Percentiles rank a stretch among this genome's conserved stretches.
These are phyloP conservation scores for Oxystoma pomonae DNA, from an alignment of 2,888 invertebrate species.

Conservation along the genomic window DNA sequence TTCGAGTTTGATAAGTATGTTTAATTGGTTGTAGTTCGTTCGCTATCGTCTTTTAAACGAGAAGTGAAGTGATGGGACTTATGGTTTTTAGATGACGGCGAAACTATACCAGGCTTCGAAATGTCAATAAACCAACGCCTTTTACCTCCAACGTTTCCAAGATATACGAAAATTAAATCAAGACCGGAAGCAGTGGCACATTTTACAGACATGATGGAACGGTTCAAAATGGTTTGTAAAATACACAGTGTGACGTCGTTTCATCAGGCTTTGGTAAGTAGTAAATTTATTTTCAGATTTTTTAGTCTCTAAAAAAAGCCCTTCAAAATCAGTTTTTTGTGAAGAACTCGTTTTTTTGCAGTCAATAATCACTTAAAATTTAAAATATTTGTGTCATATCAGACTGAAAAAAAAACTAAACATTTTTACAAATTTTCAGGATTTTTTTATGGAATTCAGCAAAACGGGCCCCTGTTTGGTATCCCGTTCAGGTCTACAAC, in stretches of 20 bases:
- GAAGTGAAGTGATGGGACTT: no score
- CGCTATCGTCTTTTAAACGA: no score
- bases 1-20: no score
- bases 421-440: slow-evolving; percentile 52
- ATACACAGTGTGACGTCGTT: slow-evolving; percentile 74
- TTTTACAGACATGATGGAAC: slow-evolving; percentile 75
- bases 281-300: not conserved
- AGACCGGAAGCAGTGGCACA: slow-evolving; percentile 74
- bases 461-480: slow-evolving; percentile 83
- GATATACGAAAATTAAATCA: slow-evolving; percentile 89
- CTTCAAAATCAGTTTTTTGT: no score
- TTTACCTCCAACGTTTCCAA: slow-evolving; percentile 96
- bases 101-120: slow-evolving; percentile 90
- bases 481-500: slow-evolving; percentile 84
- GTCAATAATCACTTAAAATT: no score
- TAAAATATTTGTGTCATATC: no score
- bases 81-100: slow-evolving; percentile 59
- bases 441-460: slow-evolving; percentile 92
- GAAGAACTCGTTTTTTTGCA: no score
- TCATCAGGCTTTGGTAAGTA: slow-evolving; percentile 72
- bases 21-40: no score
- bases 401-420: no score
- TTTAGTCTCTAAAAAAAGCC: not conserved
- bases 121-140: slow-evolving; percentile 93
- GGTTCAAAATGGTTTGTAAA: slow-evolving; percentile 77